These are phyloP conservation scores for Lucilia sericata DNA, from an alignment of 1,140 invertebrate genomes.

Conservation along the genomic window DNA sequence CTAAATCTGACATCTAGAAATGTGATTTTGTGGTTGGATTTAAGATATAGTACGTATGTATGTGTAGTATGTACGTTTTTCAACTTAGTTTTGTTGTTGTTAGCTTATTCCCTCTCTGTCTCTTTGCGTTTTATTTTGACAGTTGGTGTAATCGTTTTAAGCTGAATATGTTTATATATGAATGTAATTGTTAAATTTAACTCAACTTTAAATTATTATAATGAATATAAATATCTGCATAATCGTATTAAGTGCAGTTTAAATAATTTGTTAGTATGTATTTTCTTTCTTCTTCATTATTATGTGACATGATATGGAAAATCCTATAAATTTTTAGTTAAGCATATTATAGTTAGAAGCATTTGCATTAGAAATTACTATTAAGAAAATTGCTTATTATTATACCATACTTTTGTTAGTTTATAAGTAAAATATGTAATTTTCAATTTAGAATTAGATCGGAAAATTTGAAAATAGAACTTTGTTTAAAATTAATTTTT, in stretches of 20 bases:
- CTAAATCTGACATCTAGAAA: slow-evolving; percentile 40
- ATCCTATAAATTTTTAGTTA: background rate
- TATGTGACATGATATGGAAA: background rate
- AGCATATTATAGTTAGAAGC: background rate
- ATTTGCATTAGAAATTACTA: background rate
- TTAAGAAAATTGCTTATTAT: background rate
- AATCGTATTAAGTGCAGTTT: background rate
- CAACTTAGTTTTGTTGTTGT: background rate
- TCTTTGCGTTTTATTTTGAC: slow-evolving; percentile 19
- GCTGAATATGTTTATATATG: background rate
- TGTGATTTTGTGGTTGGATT: slow-evolving; percentile 31
- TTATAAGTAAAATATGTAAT: no score
- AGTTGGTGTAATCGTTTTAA: slow-evolving; percentile 32
- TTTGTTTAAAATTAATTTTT: no score
- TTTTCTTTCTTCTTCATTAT: background rate
- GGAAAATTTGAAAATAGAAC: no score
- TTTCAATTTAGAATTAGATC: no score
- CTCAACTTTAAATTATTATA: slow-evolving; percentile 10
- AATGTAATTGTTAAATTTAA: slow-evolving; percentile 23
- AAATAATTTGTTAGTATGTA: background rate
- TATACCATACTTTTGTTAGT: background rate
- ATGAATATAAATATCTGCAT: background rate
- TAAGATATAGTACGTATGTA: background rate
- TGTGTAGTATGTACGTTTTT: no score
- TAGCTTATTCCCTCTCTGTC: background rate